Conservation (phyloP, 2,113 vertebrate genomes). For the Brachypodius melanocephalos region DNA sequence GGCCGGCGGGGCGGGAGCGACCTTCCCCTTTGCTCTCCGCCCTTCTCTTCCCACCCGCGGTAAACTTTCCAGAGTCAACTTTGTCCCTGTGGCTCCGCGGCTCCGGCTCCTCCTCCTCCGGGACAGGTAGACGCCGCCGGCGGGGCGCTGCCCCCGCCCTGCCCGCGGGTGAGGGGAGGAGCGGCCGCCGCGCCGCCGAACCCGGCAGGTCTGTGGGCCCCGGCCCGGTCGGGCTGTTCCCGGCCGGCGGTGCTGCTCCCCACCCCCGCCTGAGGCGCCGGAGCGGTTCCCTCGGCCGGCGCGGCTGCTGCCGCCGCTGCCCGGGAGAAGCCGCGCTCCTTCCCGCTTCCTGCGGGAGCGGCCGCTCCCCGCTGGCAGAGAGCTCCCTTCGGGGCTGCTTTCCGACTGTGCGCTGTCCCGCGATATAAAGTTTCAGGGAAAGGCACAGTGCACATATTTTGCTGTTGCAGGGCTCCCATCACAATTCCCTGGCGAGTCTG, state of each 20-base stretch:
- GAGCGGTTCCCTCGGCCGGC: too few species aligned
- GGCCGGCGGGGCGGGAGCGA: background rate
- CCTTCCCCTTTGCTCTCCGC: background rate
- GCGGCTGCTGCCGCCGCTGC: background rate
- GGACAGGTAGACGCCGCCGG: constrained; percentile 38
- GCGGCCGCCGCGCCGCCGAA: background rate
- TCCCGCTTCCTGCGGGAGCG: background rate
- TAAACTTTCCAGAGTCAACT: constrained; percentile 25
- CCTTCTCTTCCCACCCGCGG: background rate
- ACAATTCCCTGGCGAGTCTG: background rate
- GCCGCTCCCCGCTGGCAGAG: background rate
- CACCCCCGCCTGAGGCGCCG: background rate
- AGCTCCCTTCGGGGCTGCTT: background rate
- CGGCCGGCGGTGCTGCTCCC: background rate
- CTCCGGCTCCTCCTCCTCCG: constrained; percentile 12
- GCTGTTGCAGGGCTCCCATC: background rate
- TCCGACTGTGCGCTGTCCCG: background rate
- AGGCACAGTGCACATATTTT: accelerated
- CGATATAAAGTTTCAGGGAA: accelerated
- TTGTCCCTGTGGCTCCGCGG: background rate
- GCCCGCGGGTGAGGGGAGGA: background rate
- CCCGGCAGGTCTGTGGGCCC: background rate
- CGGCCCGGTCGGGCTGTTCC: too few species aligned
- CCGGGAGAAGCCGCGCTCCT: background rate
- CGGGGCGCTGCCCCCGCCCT: background rate